These are phyloP conservation scores for Eristalinus sepulchralis DNA, from an alignment of 2,888 invertebrate genomes.

Conservation along the genomic window DNA sequence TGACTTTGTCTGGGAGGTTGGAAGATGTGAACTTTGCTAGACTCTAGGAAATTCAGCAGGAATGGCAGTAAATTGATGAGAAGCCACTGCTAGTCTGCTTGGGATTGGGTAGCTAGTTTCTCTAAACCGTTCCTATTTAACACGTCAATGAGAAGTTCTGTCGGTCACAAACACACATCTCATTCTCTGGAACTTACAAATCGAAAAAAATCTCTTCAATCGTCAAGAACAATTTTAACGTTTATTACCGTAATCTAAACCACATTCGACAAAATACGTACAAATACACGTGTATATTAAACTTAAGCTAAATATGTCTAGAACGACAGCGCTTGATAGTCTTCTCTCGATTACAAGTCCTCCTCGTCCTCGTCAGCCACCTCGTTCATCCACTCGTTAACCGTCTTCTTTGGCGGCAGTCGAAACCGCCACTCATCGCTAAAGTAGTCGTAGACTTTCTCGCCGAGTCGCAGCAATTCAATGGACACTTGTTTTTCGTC, in stretches of 20 bases:
- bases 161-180: too few species aligned
- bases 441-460: conserved; percentile 76
- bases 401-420: conserved; percentile 76
- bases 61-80: too few species aligned
- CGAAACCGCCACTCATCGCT: conserved; percentile 80
- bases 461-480: conserved; percentile 78
- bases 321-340: background rate
- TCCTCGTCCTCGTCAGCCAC: conserved; percentile 72
- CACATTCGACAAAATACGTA: background rate
- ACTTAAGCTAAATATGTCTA: background rate
- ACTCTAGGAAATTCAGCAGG: too few species aligned
- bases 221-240: too few species aligned
- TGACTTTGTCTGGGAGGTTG: too few species aligned
- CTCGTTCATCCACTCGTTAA: conserved; percentile 76
- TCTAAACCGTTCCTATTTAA: too few species aligned
- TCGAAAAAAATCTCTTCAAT: too few species aligned
- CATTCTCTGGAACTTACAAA: too few species aligned
- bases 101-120: too few species aligned
- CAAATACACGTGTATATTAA: background rate
- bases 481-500: conserved; percentile 78
- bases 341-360: conserved; percentile 69
- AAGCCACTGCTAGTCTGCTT: too few species aligned
- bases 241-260: background rate
- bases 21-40: too few species aligned
- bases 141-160: too few species aligned